These are phyloP conservation scores for Drosophila mimetica DNA, from an alignment of 2,888 invertebrate species.

Conservation along the genomic window DNA sequence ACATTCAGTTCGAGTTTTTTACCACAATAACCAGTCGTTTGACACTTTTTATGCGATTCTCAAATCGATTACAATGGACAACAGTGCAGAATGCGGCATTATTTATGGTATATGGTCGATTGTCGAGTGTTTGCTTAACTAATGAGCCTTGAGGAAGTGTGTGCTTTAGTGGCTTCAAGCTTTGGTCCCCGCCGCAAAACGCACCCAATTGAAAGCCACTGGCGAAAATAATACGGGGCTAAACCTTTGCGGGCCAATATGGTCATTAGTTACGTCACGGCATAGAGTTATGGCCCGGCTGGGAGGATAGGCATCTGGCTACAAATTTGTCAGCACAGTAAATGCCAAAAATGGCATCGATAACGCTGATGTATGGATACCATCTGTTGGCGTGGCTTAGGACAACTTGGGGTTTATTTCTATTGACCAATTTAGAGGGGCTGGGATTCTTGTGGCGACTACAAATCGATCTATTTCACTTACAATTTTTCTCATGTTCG, in stretches of 20 bases:
- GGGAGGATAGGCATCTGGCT: slow-evolving; percentile 45
- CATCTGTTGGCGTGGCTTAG: slow-evolving; percentile 30
- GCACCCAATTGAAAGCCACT: slow-evolving; percentile 2
- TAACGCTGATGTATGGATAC: slow-evolving; percentile 70
- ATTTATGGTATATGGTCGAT: slow-evolving; percentile 53
- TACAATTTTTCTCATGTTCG: slow-evolving; percentile 1
- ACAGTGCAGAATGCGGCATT: slow-evolving; percentile 46
- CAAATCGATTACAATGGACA: slow-evolving; percentile 42
- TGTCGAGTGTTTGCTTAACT: slow-evolving; percentile 60
- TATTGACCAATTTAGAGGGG: slow-evolving; percentile 15
- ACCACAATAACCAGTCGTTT: slow-evolving; percentile 11
- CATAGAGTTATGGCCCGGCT: slow-evolving; percentile 33
- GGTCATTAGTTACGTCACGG: slow-evolving; percentile 40
- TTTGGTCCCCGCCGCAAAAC: slow-evolving; percentile 31
- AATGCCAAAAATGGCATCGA: slow-evolving; percentile 46
- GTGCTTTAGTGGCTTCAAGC: slow-evolving; percentile 40
- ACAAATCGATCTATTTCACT: slow-evolving; percentile 14
- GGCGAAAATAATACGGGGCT: slow-evolving; percentile 8
- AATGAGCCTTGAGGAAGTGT: slow-evolving; percentile 70
- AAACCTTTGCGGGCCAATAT: slow-evolving; percentile 29
- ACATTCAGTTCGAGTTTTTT: slow-evolving; percentile 49
- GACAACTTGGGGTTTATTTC: slow-evolving; percentile 3
- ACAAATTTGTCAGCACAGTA: slow-evolving; percentile 41
- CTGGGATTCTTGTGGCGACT: slow-evolving; percentile 6
- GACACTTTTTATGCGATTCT: slow-evolving; percentile 48